Percentiles rank a stretch among this genome's conserved stretches.
Conservation (phyloP, 2,113 vertebrate species). For the Rhadina sibilatrix region DNA sequence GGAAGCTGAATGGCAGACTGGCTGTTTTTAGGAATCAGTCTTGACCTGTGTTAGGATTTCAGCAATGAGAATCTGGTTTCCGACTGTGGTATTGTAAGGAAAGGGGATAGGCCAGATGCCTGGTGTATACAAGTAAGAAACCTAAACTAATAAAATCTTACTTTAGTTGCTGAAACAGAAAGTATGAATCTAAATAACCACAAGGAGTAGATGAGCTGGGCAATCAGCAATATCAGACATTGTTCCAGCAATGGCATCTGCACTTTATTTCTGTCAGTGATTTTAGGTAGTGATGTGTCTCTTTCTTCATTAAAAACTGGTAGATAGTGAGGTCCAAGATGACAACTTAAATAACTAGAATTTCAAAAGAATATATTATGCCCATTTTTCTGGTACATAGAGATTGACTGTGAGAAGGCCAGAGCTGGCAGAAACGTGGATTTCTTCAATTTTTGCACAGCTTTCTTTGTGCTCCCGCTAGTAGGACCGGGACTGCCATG, state of each 20-base stretch:
- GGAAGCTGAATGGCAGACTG: neutral
- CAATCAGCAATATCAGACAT: neutral
- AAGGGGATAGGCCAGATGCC: neutral
- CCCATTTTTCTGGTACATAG: neutral
- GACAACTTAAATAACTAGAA: neutral
- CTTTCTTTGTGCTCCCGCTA: neutral
- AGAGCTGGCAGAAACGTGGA: neutral
- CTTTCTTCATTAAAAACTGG: neutral
- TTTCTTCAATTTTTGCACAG: neutral
- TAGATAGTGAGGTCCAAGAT: neutral
- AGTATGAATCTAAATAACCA: neutral
- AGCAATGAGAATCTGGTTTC: neutral
- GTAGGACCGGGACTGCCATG: neutral
- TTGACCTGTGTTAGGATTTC: neutral
- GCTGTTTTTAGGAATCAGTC: neutral
- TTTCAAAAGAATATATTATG: neutral
- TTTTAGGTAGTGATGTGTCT: neutral
- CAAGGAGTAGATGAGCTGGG: neutral
- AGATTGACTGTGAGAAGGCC: neutral
- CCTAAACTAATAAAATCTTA: neutral
- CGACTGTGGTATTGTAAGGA: neutral
- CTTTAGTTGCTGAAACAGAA: neutral
- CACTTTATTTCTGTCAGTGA: rapidly evolving
- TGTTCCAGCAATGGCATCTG: neutral
- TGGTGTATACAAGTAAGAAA: neutral